Conservation (phyloP, 2,113 vertebrate genomes). For the Candoia aspera region DNA sequence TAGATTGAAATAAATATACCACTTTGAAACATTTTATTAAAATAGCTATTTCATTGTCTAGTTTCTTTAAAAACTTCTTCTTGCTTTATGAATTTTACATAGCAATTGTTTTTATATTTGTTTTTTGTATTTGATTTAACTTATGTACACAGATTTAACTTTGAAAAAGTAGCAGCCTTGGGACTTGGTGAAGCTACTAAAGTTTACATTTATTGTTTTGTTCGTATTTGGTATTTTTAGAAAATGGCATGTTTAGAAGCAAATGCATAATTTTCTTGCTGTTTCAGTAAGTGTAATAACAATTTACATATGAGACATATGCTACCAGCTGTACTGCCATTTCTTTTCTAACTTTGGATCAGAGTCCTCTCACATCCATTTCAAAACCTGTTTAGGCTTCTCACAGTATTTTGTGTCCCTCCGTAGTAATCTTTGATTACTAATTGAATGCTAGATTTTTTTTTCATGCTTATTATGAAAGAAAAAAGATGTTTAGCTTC, state of each 20-base stretch:
- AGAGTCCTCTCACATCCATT: constrained; percentile 43
- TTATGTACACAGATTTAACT: constrained; percentile 8
- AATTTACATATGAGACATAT: constrained; percentile 54
- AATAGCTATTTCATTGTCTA: background rate
- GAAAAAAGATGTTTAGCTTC: background rate
- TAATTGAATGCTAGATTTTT: background rate
- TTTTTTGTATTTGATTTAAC: constrained; percentile 20
- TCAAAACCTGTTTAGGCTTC: constrained; percentile 25
- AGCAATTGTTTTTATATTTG: background rate
- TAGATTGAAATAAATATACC: background rate
- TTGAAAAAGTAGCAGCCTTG: constrained; percentile 19
- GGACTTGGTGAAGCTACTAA: constrained; percentile 33
- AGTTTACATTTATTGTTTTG: constrained; percentile 19
- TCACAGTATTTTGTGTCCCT: background rate
- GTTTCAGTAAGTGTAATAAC: constrained; percentile 51
- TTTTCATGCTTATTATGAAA: background rate
- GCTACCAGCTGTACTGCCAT: constrained; percentile 61
- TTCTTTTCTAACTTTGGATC: constrained; percentile 64
- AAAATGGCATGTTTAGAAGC: constrained; percentile 49
- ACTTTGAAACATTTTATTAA: constrained; percentile 1
- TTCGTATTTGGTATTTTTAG: constrained; percentile 12
- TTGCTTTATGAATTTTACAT: background rate
- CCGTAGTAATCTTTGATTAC: background rate
- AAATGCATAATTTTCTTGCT: constrained; percentile 60
- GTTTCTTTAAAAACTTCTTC: background rate